Conservation (phyloP, 2,888 invertebrate genomes). For the Polymixis flavicincta region DNA sequence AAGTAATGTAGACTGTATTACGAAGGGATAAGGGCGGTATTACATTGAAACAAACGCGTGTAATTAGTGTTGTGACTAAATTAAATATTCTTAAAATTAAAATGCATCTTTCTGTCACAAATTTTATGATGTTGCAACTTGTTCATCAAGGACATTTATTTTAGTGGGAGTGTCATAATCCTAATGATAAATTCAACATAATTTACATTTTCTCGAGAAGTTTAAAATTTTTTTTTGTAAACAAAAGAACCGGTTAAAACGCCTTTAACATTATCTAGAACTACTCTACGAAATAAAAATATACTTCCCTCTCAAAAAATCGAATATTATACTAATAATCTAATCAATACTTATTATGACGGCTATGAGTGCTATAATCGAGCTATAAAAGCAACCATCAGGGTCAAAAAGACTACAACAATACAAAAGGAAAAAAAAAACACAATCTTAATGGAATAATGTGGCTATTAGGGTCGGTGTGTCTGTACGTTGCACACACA, state of each 20-base stretch:
- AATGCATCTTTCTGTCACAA: constrained; percentile 66
- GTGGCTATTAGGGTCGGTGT: neutral
- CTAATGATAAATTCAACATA: neutral
- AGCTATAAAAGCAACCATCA: neutral
- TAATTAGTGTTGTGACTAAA: constrained; percentile 68
- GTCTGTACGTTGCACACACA: neutral
- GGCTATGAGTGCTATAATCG: neutral
- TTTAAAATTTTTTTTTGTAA: neutral
- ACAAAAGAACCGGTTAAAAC: neutral
- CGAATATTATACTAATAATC: neutral
- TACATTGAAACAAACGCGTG: constrained; percentile 24
- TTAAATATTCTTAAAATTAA: constrained; percentile 66
- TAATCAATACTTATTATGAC: neutral
- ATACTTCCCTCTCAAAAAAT: neutral
- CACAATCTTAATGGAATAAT: neutral
- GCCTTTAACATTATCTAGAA: neutral
- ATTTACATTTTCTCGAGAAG: neutral
- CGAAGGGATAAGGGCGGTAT: constrained; percentile 26
- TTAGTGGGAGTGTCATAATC: neutral
- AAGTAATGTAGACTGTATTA: constrained; percentile 35
- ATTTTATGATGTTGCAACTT: constrained; percentile 50
- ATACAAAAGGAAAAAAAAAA: neutral
- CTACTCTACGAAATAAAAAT: neutral
- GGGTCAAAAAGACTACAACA: neutral
- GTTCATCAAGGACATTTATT: constrained; percentile 19